phyloP scores from a whole-genome alignment of 2,888 invertebrate genomes.

The Dasysyrphus tricinctus region DNA sequence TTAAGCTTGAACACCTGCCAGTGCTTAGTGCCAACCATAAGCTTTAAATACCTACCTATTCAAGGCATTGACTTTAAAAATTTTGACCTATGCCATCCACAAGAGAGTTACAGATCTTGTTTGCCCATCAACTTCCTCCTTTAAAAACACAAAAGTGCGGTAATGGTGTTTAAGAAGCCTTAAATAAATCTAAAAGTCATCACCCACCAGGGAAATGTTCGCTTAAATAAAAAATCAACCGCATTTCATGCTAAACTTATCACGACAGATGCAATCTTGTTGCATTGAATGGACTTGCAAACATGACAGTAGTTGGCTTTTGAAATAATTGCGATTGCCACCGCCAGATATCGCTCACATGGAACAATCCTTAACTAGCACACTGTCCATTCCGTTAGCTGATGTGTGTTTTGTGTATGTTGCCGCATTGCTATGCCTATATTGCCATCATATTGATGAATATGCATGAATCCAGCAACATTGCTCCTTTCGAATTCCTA shows the following conservation, averaged over 20 bases:
- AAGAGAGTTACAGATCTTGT: too few relatives aligned
- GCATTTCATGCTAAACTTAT: slow-evolving; percentile 48
- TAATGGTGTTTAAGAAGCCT: neutral
- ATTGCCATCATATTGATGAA: slow-evolving; percentile 49
- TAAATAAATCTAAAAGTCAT: neutral
- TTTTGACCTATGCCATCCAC: too few relatives aligned
- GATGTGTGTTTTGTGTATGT: neutral
- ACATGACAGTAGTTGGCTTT: slow-evolving; percentile 73
- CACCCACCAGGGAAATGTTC: neutral
- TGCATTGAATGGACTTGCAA: slow-evolving; percentile 66
- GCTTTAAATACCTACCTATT: too few relatives aligned
- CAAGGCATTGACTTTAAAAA: too few relatives aligned
- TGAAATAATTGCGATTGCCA: slow-evolving; percentile 65
- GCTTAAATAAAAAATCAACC: slow-evolving; percentile 13
- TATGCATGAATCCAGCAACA: slow-evolving; percentile 43
- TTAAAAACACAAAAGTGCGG: neutral
- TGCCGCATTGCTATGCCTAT: neutral
- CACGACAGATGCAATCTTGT: slow-evolving; percentile 61
- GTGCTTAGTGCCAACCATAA: too few relatives aligned
- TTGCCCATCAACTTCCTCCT: neutral
- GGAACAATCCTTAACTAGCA: slow-evolving; percentile 51
- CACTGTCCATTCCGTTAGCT: slow-evolving; percentile 10
- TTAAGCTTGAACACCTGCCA: too few relatives aligned
- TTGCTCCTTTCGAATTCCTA: slow-evolving; percentile 65
- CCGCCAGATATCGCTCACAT: slow-evolving; percentile 54